Evolutionary conservation across 2,888 invertebrate genomes (phyloP), one percentile per base, ranked within the genome.

Genomic region (Epistrophe eligans): DNA sequence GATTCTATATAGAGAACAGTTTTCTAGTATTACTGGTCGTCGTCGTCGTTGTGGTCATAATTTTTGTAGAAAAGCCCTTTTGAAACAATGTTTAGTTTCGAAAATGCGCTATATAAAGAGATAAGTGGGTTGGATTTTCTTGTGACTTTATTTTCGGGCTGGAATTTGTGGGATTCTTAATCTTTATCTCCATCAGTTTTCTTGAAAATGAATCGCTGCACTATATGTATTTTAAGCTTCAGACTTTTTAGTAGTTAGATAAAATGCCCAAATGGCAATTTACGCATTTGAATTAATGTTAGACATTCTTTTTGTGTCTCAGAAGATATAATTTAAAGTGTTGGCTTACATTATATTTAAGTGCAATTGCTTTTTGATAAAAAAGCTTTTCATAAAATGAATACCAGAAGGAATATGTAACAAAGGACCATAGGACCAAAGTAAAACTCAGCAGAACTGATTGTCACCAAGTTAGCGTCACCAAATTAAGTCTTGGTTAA

Each of bases 41-140:
- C 35, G 57, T 58, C 79, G 74, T 79, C 64, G 13, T 58, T 38
- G 58, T 58, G 82, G 74, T 82, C 70, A 87, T 87, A 87, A 82
- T 71, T 87, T 79, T 71, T 43, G 43, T 7, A 52, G 28, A 19
- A 79, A 82, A 87, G 45, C 73, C 71, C 77, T 87, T 79, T 77
- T 40, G 43, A 28, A 79, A 66, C 50, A 66, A 40, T 40, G 70
- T 70, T 70, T n/a, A 55, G 55, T 19, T 60, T 62, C 17, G 28
- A 48, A 72, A 71, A 72, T 58, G 35, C 67, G 52, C 64, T 57
- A 52, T 8, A 60, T 17, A 40, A 2, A 43, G 24, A 62, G 50
- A 66, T 74, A 82, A 79, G 43, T 66, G 71, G 71, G 58, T 76
- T 52, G 74, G 77, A 84, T 84, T 80, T 84, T 45, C 66, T 45